Conservation (phyloP, 2,113 vertebrate species). For the Felis catus region DNA sequence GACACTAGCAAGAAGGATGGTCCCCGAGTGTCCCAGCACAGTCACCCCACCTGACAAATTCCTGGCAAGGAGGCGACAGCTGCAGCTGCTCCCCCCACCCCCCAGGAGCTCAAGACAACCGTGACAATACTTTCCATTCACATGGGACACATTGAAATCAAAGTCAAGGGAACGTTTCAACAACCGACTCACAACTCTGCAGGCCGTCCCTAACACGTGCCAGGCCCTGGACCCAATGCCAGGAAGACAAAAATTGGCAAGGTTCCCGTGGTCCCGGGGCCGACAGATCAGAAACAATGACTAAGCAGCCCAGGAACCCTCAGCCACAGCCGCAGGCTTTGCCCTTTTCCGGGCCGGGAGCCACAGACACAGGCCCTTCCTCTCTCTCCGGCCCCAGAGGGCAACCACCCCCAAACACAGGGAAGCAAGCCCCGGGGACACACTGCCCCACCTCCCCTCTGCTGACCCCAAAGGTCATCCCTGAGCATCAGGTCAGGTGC, state of each 20-base stretch:
- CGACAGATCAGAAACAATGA: neutral
- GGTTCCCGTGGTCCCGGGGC: neutral
- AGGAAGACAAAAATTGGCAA: no score
- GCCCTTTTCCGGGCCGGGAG: neutral
- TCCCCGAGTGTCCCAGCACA: neutral
- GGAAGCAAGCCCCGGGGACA: neutral
- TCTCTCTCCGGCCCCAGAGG: rapidly evolving
- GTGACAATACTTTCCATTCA: neutral
- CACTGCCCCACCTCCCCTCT: neutral
- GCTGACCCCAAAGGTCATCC: neutral
- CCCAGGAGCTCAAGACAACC: rapidly evolving
- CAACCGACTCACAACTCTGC: neutral
- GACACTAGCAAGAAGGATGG: neutral
- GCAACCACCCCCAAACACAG: neutral
- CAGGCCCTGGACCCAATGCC: rapidly evolving
- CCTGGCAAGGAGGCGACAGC: no score
- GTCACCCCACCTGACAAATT: neutral
- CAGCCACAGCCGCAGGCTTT: rapidly evolving
- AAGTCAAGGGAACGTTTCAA: neutral
- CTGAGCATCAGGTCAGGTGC: rapidly evolving
- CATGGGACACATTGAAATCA: neutral
- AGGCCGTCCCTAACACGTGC: neutral
- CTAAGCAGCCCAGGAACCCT: rapidly evolving
- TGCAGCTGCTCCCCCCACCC: rapidly evolving
- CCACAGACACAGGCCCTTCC: rapidly evolving